Evolutionary conservation across 1,140 invertebrate species (phyloP), one percentile per base, ranked within the genome.

Genomic region (Drosophila kurseongensis): DNA sequence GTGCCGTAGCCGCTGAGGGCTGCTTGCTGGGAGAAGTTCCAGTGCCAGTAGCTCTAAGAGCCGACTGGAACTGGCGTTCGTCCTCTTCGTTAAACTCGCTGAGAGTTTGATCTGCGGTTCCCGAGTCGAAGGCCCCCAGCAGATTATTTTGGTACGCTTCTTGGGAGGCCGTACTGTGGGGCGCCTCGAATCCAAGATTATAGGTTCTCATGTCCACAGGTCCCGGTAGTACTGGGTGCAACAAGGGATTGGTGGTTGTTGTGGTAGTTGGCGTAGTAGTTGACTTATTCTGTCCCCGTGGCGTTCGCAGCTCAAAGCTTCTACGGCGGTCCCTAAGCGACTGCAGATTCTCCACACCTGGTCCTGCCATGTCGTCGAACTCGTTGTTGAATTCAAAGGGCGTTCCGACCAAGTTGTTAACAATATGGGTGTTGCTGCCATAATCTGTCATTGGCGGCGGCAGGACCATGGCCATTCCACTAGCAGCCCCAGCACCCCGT

Each of bases 171-270:
- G 80, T 90, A 69, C 89, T 94, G 92, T 92, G 94, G 48, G 48
- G 93, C 80, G 92, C 94, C 91, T 94, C 95, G 82, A 92, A 94
- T 47, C 91, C 92, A 0, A 94, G 93, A 81, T 95, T 96, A 80
- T 97, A 97, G 0, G 96, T 97, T 36, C 97, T 94, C 96, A 97
- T 97, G 92, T 97, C 96, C 2, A 97, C 96, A 0, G 97, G 96
- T 2, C 96, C 96, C 1, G 96, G 96, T 45, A 97, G 80, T 14
- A 97, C 93, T 0, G 96, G 96, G 45, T 85, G 75, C 18, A 89
- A 52, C 18, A 88, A 18, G 0, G 79, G 71, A 61, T 77, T 85
- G 0, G 50, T 52, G 9, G 38, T 14, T 16, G 60, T 10, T 6
- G 40, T 14, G 0, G 42, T 29, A 27, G 12, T 35, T 5, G 74